Percentiles rank a stretch among this genome's conserved stretches.
Evolutionary conservation across 2,888 invertebrate genomes (phyloP).

Genomic region (Lathronympha strigana): DNA sequence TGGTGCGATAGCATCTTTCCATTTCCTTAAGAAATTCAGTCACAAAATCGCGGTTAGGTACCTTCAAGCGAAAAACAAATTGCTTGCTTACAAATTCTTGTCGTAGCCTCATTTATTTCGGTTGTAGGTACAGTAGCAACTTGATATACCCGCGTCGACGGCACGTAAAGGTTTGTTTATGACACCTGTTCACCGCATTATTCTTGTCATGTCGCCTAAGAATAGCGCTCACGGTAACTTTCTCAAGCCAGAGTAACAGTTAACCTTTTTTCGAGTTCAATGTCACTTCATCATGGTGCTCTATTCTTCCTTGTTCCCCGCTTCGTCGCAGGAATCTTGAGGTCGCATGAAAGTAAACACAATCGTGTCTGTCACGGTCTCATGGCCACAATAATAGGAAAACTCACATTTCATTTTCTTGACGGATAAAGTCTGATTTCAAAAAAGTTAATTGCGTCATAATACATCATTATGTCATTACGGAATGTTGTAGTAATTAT

Average conservation of each 20-base stretch:
- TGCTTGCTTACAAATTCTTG: slow-evolving; percentile 26
- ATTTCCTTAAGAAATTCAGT: too few species aligned
- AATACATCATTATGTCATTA: slow-evolving; percentile 66
- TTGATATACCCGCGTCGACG: slow-evolving; percentile 55
- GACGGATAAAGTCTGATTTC: slow-evolving; percentile 57
- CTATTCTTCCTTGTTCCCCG: slow-evolving; percentile 20
- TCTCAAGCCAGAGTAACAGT: slow-evolving; percentile 62
- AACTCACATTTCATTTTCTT: slow-evolving; percentile 70
- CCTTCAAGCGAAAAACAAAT: not conserved
- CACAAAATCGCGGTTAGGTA: not conserved
- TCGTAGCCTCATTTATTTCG: slow-evolving; percentile 28
- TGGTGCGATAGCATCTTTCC: too few species aligned
- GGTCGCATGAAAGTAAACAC: slow-evolving; percentile 48
- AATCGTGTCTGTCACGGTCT: slow-evolving; percentile 60
- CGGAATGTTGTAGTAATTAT: slow-evolving; percentile 52
- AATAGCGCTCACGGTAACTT: slow-evolving; percentile 55
- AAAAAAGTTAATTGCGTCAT: slow-evolving; percentile 63
- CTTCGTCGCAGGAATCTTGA: slow-evolving; percentile 34
- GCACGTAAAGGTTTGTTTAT: slow-evolving; percentile 56
- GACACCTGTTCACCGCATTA: slow-evolving; percentile 51
- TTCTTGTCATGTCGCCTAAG: slow-evolving; percentile 58
- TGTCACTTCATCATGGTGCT: slow-evolving; percentile 45
- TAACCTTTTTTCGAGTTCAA: slow-evolving; percentile 58
- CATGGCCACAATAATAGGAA: slow-evolving; percentile 64
- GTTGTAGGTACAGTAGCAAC: slow-evolving; percentile 46